Evolutionary conservation across 2,888 invertebrate species (phyloP).

Genomic region (Onthophagus sagittarius): DNA sequence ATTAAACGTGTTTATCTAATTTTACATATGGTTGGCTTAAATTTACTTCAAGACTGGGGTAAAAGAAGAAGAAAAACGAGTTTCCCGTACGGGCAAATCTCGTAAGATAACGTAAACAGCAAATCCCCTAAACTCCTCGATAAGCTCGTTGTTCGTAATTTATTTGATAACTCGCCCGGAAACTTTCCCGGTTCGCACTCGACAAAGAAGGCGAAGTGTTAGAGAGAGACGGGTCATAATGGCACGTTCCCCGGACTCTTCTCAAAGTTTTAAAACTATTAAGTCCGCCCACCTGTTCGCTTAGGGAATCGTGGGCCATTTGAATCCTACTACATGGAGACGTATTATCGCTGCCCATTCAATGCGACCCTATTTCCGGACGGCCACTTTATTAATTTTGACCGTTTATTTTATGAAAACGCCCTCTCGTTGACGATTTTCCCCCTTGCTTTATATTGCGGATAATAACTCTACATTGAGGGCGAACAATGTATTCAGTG

Average conservation of each 20-base stretch:
- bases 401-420: neutral
- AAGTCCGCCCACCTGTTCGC: slow-evolving; percentile 8
- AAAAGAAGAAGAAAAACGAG: neutral
- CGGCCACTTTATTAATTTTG: neutral
- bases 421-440: neutral
- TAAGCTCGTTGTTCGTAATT: neutral
- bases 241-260: neutral
- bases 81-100: neutral
- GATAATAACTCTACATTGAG: neutral
- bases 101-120: neutral
- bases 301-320: neutral
- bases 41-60: neutral
- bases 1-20: too few species aligned
- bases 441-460: neutral
- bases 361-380: neutral
- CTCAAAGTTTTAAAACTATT: neutral
- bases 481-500: neutral
- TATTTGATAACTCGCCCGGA: neutral
- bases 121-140: neutral
- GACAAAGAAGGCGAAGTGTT: neutral
- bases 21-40: neutral
- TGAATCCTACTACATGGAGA: neutral
- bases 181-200: neutral
- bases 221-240: neutral
- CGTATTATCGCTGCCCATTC: neutral